These are phyloP conservation scores for Adineta ricciae DNA, from an alignment of 2,888 invertebrate genomes.

Conservation along the genomic window DNA sequence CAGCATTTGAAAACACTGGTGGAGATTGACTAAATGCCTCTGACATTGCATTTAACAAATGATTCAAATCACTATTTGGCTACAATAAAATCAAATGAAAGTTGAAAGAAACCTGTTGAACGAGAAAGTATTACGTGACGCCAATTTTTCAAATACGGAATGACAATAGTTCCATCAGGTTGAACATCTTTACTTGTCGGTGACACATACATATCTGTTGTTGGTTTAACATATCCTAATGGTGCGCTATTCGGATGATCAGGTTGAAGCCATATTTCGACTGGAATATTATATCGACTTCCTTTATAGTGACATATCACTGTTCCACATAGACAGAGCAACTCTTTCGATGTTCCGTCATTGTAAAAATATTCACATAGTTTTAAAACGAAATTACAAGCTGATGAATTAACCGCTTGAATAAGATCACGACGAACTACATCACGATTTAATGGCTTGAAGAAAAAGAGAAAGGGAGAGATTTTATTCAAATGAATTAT, in stretches of 20 bases:
- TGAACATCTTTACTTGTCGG: not conserved
- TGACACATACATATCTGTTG: conserved; percentile 71
- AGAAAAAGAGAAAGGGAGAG: not conserved
- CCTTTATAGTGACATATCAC: not conserved
- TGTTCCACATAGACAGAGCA: not conserved
- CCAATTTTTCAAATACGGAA: conserved; percentile 95
- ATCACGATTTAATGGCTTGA: not conserved
- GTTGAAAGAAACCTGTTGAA: too few relatives aligned
- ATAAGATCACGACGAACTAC: not conserved
- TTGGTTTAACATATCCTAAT: conserved; percentile 76
- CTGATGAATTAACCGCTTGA: not conserved
- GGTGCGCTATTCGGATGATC: conserved; percentile 94
- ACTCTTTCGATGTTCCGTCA: not conserved
- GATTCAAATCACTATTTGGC: conserved; percentile 62
- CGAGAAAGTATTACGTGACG: conserved; percentile 42
- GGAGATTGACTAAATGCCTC: conserved; percentile 85
- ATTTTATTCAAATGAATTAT: not conserved
- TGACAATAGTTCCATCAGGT: conserved; percentile 58
- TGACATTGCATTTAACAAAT: conserved; percentile 79
- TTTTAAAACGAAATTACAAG: not conserved
- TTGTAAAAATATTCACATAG: not conserved
- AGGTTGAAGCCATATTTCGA: conserved; percentile 88
- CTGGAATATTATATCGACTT: conserved; percentile 81
- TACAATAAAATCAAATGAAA: too few relatives aligned
- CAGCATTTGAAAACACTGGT: conserved; percentile 61